Percentiles rank a stretch among this genome's conserved stretches.
phyloP scores from a whole-genome alignment of 2,888 invertebrate species.

The Acleris emargana region DNA sequence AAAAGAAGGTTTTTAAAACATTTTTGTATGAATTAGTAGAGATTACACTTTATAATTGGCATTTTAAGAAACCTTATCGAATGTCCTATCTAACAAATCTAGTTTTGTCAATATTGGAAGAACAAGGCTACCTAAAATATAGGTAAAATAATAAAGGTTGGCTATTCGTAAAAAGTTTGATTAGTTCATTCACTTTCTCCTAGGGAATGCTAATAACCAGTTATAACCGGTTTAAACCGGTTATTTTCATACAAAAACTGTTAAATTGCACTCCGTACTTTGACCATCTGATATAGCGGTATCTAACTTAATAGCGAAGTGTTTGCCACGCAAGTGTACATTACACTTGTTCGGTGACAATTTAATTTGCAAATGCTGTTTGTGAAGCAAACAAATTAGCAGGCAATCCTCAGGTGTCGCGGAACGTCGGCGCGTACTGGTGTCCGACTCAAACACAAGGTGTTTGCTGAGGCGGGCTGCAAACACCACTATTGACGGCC shows the following conservation, averaged over 20 bases:
- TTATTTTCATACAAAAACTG: too few relatives aligned
- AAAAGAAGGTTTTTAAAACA: too few relatives aligned
- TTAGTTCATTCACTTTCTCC: neutral
- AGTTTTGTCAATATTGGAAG: too few relatives aligned
- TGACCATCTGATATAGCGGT: neutral
- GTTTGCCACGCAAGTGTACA: constrained; percentile 23
- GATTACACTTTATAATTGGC: too few relatives aligned
- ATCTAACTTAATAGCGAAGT: constrained; percentile 16
- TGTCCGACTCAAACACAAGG: constrained; percentile 9
- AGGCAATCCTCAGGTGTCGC: constrained; percentile 37
- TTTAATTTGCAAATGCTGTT: constrained; percentile 35
- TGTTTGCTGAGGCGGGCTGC: constrained; percentile 13
- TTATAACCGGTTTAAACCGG: too few relatives aligned
- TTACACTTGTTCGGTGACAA: constrained; percentile 30
- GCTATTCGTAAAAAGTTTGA: neutral
- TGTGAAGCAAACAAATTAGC: constrained; percentile 33
- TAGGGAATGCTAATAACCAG: too few relatives aligned
- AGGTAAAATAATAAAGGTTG: too few relatives aligned
- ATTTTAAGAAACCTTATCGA: too few relatives aligned
- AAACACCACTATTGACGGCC: neutral
- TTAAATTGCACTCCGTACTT: too few relatives aligned
- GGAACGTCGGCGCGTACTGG: constrained; percentile 7
- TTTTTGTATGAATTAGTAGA: too few relatives aligned
- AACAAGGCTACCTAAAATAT: too few relatives aligned
- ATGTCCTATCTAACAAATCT: too few relatives aligned